Conservation (phyloP, 2,888 invertebrate genomes). For the Hypselothyrea guttata region DNA sequence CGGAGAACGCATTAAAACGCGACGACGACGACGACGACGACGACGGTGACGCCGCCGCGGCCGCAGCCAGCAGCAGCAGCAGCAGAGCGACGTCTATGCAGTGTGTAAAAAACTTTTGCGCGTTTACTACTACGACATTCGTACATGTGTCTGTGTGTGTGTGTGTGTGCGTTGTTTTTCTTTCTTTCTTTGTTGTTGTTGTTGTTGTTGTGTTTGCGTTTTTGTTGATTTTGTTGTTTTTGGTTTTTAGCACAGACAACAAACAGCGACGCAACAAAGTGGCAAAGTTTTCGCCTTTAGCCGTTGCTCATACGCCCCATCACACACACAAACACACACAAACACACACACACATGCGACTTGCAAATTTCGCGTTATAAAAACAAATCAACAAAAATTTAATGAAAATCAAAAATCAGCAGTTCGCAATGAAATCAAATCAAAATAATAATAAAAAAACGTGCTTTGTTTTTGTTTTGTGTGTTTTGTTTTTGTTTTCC, state of each 20-base stretch:
- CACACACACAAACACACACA: slow-evolving; percentile 35
- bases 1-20: slow-evolving; percentile 49
- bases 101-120: slow-evolving; percentile 54
- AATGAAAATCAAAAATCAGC: not conserved
- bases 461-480: slow-evolving; percentile 44
- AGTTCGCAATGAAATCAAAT: not conserved
- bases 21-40: slow-evolving; percentile 52
- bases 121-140: slow-evolving; percentile 43
- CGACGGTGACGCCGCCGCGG: slow-evolving; percentile 48
- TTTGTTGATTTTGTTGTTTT: slow-evolving; percentile 29
- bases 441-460: slow-evolving; percentile 2
- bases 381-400: slow-evolving; percentile 13
- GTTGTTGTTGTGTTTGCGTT: too few relatives aligned
- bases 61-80: slow-evolving; percentile 50
- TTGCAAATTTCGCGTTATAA: slow-evolving; percentile 56
- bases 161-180: not conserved
- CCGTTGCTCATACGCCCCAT: slow-evolving; percentile 73
- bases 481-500: slow-evolving; percentile 28
- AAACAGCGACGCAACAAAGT: slow-evolving; percentile 55
- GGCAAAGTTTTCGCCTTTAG: slow-evolving; percentile 64
- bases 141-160: not conserved
- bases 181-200: not conserved
- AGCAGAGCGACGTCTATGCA: slow-evolving; percentile 41
- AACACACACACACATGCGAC: slow-evolving; percentile 27
- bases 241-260: slow-evolving; percentile 42